A percentile compares a stretch with the other conserved stretches of the same genome.
Evolutionary conservation across 2,113 vertebrate species (phyloP).

Genomic region (Brienomyrus longianalis): DNA sequence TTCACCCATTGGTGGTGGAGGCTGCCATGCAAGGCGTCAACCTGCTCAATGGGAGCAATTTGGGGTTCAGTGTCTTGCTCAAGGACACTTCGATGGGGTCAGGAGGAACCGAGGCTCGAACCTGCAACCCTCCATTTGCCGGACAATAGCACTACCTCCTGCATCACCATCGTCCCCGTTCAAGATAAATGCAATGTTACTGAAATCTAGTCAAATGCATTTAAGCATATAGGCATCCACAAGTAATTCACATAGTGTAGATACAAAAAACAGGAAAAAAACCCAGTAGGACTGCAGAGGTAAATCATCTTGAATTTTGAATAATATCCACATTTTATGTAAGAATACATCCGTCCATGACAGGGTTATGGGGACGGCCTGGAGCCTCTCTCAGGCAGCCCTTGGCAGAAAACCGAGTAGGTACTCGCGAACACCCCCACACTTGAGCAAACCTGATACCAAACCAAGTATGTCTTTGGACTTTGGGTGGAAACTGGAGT

Average conservation of each 20-base stretch:
- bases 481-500: neutral
- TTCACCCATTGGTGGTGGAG: too few relatives aligned
- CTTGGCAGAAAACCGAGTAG: neutral
- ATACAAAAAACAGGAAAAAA: neutral
- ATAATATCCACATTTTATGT: neutral
- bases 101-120: too few relatives aligned
- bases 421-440: neutral
- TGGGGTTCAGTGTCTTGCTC: too few relatives aligned
- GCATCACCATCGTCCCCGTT: too few relatives aligned
- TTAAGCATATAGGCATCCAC: neutral
- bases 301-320: conserved; percentile 3
- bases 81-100: too few relatives aligned
- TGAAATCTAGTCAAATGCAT: neutral
- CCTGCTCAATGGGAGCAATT: too few relatives aligned
- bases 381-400: neutral
- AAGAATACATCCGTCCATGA: neutral
- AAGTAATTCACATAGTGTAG: neutral
- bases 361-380: neutral
- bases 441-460: neutral
- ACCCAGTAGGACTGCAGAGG: neutral
- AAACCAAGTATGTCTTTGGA: neutral
- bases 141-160: too few relatives aligned
- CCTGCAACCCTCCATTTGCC: too few relatives aligned
- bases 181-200: neutral
- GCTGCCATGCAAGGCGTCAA: too few relatives aligned